Conservation (phyloP, 2,797 vertebrate genomes). For the Leuciscus waleckii region DNA sequence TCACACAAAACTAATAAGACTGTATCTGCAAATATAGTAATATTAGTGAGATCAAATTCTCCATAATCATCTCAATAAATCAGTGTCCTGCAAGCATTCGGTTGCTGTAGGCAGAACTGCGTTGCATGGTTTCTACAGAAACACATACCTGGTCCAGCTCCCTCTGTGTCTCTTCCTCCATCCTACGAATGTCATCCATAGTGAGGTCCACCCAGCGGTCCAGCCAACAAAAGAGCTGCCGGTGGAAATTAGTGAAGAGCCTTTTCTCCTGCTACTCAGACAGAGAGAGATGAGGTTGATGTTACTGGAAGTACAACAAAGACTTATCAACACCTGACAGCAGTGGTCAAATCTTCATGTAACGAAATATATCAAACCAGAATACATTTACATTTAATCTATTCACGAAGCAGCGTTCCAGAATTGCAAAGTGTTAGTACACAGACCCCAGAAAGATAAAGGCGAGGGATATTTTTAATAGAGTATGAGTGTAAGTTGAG, state of each 20-base stretch:
- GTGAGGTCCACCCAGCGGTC: constrained; percentile 76
- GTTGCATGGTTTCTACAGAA: neutral
- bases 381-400: neutral
- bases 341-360: neutral
- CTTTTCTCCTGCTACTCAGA: constrained; percentile 74
- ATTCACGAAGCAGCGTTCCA: neutral
- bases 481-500: neutral
- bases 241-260: constrained; percentile 77
- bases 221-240: constrained; percentile 78
- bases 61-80: neutral
- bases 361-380: neutral
- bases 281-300: neutral
- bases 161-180: constrained; percentile 73
- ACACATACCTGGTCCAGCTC: constrained; percentile 74
- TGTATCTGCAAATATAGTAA: neutral
- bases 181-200: constrained; percentile 74
- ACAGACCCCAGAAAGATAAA: neutral
- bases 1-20: neutral
- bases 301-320: neutral
- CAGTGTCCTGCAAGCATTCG: neutral
- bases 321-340: neutral
- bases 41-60: neutral
- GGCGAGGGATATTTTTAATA: neutral
- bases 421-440: neutral
- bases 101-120: neutral